phyloP scores from a whole-genome alignment of 1,140 invertebrate genomes.

The Bombus ignitus region DNA sequence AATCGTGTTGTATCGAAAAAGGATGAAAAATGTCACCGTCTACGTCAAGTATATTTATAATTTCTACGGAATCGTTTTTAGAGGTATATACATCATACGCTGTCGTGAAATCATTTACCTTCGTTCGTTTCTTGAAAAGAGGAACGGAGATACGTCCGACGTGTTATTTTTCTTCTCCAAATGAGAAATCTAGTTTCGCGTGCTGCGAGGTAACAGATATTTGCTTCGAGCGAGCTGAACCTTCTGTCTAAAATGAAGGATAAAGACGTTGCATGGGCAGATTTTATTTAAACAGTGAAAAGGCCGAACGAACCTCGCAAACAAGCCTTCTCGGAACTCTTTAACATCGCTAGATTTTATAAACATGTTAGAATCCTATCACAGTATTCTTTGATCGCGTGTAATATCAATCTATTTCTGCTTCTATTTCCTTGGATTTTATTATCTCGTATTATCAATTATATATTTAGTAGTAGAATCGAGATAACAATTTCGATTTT shows the following conservation, averaged over 20 bases:
- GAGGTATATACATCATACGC: background rate
- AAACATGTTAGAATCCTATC: background rate
- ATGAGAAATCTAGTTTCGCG: constrained; percentile 30
- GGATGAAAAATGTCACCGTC: background rate
- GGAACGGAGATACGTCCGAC: background rate
- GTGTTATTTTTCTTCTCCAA: constrained; percentile 20
- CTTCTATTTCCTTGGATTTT: background rate
- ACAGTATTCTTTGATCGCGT: background rate
- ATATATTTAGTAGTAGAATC: background rate
- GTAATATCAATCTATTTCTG: background rate
- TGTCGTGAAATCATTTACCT: constrained; percentile 8
- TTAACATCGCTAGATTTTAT: background rate
- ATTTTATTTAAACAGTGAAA: constrained; percentile 25
- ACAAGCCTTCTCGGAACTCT: background rate
- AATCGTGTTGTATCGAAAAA: background rate
- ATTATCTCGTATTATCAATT: background rate
- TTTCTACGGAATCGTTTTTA: background rate
- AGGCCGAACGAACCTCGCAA: background rate
- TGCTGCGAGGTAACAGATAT: background rate
- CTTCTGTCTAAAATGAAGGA: constrained; percentile 1
- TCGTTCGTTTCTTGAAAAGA: background rate
- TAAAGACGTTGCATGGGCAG: background rate
- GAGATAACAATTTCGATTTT: background rate
- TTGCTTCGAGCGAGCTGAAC: background rate
- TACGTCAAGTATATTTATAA: background rate